Evolutionary conservation across 2,113 vertebrate species (phyloP).

Genomic region (Odocoileus virginianus): DNA sequence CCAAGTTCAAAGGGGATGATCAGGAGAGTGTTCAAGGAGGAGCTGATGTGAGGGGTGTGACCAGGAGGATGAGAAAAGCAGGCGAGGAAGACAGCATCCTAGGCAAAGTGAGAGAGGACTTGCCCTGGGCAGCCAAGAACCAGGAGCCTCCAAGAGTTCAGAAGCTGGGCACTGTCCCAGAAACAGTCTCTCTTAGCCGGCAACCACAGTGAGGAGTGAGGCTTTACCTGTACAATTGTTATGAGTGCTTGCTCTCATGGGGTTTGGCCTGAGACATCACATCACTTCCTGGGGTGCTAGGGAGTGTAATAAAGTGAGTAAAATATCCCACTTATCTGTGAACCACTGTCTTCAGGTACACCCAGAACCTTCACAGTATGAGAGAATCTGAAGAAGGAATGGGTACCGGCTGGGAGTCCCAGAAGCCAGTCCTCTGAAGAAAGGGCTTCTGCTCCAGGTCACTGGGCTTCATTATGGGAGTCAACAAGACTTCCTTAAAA

Average conservation of each 20-base stretch:
- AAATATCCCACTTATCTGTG: neutral
- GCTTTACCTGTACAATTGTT: neutral
- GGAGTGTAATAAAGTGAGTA: neutral
- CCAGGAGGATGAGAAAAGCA: neutral
- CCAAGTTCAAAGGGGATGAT: neutral
- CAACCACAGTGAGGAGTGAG: neutral
- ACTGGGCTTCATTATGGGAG: neutral
- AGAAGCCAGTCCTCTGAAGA: neutral
- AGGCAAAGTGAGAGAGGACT: neutral
- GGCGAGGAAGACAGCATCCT: neutral
- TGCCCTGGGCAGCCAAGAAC: neutral
- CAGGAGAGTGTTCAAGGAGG: neutral
- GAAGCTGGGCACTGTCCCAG: neutral
- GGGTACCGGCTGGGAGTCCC: neutral
- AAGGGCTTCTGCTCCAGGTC: neutral
- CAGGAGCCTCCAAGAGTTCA: neutral
- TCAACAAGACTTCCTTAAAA: neutral
- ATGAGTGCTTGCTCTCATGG: neutral
- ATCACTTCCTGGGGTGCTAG: neutral
- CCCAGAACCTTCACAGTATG: neutral
- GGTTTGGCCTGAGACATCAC: neutral
- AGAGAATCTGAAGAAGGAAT: neutral
- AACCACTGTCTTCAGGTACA: neutral
- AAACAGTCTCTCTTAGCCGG: neutral
- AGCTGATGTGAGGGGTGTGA: neutral